phyloP scores from a whole-genome alignment of 37 sponge, comb jelly and placozoan species.

The Aplysina aerophoba region DNA sequence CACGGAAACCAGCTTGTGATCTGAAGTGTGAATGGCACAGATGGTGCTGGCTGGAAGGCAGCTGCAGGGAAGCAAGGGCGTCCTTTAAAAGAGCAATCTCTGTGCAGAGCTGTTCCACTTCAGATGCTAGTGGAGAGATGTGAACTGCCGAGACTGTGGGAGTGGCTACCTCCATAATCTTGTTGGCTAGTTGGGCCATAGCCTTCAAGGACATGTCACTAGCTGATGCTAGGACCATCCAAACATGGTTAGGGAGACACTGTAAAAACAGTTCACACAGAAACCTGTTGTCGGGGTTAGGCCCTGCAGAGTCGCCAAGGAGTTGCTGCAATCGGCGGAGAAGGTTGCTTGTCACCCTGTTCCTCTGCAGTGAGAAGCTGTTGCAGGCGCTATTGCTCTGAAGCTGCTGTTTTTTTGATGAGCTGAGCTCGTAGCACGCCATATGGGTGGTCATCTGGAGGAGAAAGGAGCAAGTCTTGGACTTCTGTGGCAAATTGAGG shows the following conservation, averaged over 20 bases:
- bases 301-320: slow-evolving; percentile 12
- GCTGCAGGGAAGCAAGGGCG: neutral
- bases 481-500: slow-evolving; percentile 19
- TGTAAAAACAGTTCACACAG: slow-evolving; percentile 46
- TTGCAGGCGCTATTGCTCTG: slow-evolving; percentile 32
- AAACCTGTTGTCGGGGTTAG: neutral
- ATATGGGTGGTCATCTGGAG: slow-evolving; percentile 22
- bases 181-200: slow-evolving; percentile 40
- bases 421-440: neutral
- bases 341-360: slow-evolving; percentile 38
- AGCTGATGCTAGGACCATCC: slow-evolving; percentile 44
- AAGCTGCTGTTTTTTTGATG: slow-evolving; percentile 2
- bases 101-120: neutral
- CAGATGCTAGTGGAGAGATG: neutral
- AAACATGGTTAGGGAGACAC: slow-evolving; percentile 25
- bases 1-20: no score
- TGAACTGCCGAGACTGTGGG: neutral
- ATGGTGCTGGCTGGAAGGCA: no score
- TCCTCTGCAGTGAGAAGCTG: slow-evolving; percentile 23
- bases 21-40: no score
- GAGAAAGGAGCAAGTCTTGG: slow-evolving; percentile 29
- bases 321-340: slow-evolving; percentile 34
- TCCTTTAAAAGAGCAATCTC: neutral
- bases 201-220: slow-evolving; percentile 9
- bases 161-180: slow-evolving; percentile 18